phyloP scores from a whole-genome alignment of 2,113 vertebrate genomes.

The Emydura subglobosa region DNA sequence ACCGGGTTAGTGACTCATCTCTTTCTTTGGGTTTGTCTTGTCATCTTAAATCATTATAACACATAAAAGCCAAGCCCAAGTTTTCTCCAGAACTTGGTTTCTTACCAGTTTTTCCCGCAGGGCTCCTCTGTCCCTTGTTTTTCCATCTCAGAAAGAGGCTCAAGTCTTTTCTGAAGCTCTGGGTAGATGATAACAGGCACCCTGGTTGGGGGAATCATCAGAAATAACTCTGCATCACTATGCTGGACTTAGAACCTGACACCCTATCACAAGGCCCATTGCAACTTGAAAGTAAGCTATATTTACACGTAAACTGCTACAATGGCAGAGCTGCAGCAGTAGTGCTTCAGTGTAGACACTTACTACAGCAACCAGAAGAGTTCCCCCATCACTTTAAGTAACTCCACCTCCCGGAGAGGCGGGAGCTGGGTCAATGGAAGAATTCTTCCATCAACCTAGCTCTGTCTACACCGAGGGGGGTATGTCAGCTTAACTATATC shows the following conservation, averaged over 20 bases:
- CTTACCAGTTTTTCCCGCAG: neutral
- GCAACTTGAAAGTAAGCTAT: neutral
- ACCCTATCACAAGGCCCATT: neutral
- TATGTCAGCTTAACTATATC: neutral
- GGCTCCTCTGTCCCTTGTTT: neutral
- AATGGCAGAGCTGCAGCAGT: neutral
- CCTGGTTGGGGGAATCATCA: neutral
- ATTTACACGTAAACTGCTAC: neutral
- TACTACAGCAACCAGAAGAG: neutral
- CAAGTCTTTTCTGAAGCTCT: neutral
- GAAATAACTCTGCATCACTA: neutral
- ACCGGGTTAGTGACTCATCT: neutral
- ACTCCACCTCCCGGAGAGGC: neutral
- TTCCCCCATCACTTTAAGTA: neutral
- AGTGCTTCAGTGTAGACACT: neutral
- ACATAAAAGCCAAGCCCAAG: neutral
- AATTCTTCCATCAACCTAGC: neutral
- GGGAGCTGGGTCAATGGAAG: too few species aligned
- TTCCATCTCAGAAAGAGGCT: neutral
- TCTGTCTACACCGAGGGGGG: neutral
- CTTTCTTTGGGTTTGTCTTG: neutral
- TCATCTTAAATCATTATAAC: neutral
- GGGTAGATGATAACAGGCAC: neutral
- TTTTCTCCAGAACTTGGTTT: neutral
- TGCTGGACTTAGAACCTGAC: neutral